Conservation (phyloP, 2,888 invertebrate species). For the Drosophila anomalipes region DNA sequence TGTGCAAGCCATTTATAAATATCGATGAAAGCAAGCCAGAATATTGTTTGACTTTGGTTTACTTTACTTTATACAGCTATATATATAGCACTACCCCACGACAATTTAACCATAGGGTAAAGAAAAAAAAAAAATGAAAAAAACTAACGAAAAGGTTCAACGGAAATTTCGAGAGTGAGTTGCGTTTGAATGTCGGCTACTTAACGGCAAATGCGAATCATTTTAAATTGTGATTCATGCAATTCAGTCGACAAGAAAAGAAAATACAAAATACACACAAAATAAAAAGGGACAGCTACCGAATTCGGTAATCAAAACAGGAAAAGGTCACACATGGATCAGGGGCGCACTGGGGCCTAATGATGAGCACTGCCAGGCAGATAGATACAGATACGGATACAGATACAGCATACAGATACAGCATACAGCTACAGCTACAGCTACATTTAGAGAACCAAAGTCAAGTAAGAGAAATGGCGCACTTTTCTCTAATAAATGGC, state of each 20-base stretch:
- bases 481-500: conserved; percentile 55
- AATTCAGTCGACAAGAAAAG: conserved; percentile 32
- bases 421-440: not conserved
- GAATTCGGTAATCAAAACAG: conserved; percentile 58
- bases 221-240: conserved; percentile 75
- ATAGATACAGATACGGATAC: not conserved
- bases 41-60: not conserved
- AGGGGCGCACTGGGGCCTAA: conserved; percentile 54
- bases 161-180: conserved; percentile 51
- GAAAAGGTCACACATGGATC: conserved; percentile 64
- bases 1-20: not conserved
- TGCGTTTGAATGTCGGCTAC: conserved; percentile 59
- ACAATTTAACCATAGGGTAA: not conserved
- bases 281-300: conserved; percentile 45
- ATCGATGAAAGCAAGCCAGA: not conserved
- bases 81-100: conserved; percentile 1
- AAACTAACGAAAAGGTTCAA: conserved; percentile 42
- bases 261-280: conserved; percentile 4
- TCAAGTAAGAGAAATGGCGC: conserved; percentile 47
- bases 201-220: conserved; percentile 77
- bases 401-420: not conserved
- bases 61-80: not conserved
- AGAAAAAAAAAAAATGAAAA: not conserved
- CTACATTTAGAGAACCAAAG: conserved; percentile 20
- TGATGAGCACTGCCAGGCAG: conserved; percentile 47